Evolutionary conservation across 2,888 invertebrate genomes (phyloP).

Genomic region (Drosophila peninsularis): DNA sequence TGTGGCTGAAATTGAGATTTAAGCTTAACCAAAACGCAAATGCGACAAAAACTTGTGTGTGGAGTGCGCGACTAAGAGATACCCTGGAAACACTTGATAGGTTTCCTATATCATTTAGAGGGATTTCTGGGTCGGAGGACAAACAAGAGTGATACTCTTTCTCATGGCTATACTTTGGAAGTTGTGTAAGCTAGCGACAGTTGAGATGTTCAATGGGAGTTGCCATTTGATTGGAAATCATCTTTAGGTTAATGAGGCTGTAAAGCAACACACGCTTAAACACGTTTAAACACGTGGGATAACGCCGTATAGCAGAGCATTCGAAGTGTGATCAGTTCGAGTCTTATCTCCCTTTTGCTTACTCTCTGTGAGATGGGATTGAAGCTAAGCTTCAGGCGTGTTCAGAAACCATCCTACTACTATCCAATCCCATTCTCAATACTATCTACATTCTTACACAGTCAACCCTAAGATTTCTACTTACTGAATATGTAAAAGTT

Average conservation of each 20-base stretch:
- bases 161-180: neutral
- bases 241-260: no score
- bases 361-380: no score
- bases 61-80: neutral
- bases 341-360: no score
- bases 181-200: neutral
- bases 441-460: neutral
- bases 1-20: slow-evolving; percentile 27
- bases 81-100: neutral
- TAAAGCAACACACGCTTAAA: no score
- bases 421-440: no score
- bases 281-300: no score
- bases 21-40: slow-evolving; percentile 1
- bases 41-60: neutral
- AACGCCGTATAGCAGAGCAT: no score
- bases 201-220: neutral
- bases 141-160: neutral
- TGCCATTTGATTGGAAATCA: neutral
- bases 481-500: neutral
- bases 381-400: no score
- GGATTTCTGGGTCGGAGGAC: neutral
- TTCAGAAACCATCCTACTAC: no score
- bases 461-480: neutral
- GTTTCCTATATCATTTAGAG: no score
- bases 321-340: no score